Base-by-base conservation (phyloP, 2,113 vertebrate genomes). In the Elgaria multicarinata region DNA sequence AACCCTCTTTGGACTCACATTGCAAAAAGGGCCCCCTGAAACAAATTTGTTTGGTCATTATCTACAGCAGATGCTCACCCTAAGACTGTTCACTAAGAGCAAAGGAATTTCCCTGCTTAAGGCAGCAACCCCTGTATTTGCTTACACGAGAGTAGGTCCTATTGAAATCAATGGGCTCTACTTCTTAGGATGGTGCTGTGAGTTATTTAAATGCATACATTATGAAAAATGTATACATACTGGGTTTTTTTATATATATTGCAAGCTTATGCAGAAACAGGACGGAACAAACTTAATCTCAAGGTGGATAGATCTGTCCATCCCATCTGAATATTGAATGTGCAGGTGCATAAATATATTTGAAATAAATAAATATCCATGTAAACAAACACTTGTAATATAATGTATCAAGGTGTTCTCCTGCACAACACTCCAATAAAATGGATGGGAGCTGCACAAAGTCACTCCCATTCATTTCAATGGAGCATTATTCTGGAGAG, bases 1-100 rank as follows among this genome's bases (percentile, higher is more conserved):
- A 88, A 67, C 33, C 12, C 33, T 75, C 55, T 86, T 92, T 13
- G 83, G 50, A 33, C 58, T 89, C 78, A 90, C 16, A 18, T 90
- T 85, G 80, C 64, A 92, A 58, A 83, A 93, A 89, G 88, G 55
- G 10, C 3, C 36, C 28, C 5, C 22, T 67, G 72, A 83, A 91
- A 50, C 22, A 79, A 53, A 71, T 26, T 50, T 31, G 0, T 62
- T 90, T 78, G 50, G 71, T 6, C 10, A 83, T 67, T 75, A 50
- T 66, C 1, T 12, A 20, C 67, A 92, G 72, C 7, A 3, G 0
- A 1, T 3, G 16, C 22, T 66, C 84, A 86, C 88, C 18, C 28
- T 62, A 72, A 53, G 28, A 42, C n/a, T 55, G 0, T 31, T 86
- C 58, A 36, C 20, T 74, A 33, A 22, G 82, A 62, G 2, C 66